Percentiles rank a stretch among this genome's conserved stretches.
Evolutionary conservation across 2,797 vertebrate species (phyloP).

Genomic region (Labroides dimidiatus): DNA sequence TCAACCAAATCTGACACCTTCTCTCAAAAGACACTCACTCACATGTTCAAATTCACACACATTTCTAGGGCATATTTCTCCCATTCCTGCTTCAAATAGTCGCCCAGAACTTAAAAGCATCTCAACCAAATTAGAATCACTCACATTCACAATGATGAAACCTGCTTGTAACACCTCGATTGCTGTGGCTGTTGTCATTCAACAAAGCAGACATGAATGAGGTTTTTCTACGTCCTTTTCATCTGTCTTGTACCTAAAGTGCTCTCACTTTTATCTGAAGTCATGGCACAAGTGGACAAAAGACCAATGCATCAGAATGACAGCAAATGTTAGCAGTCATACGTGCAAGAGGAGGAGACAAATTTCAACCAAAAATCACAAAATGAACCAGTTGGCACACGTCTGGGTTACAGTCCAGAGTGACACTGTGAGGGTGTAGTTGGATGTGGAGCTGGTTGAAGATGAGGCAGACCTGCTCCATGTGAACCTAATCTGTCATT

Average conservation of each 20-base stretch:
- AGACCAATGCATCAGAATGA: slow-evolving; percentile 20
- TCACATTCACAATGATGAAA: slow-evolving; percentile 68
- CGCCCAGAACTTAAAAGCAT: slow-evolving; percentile 32
- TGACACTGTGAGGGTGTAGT: slow-evolving; percentile 27
- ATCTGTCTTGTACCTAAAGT: slow-evolving; percentile 39
- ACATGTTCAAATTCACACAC: slow-evolving; percentile 4
- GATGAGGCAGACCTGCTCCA: slow-evolving; percentile 21
- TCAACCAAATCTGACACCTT: slow-evolving; percentile 34
- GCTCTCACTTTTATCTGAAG: slow-evolving; percentile 44
- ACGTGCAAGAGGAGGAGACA: slow-evolving; percentile 9
- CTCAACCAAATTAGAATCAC: slow-evolving; percentile 50
- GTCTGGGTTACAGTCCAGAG: slow-evolving; percentile 13
- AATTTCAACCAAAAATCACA: slow-evolving; percentile 17
- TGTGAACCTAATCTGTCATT: slow-evolving; percentile 69
- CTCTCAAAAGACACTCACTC: background rate
- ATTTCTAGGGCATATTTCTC: slow-evolving; percentile 9
- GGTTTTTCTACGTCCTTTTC: slow-evolving; percentile 54
- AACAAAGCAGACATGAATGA: slow-evolving; percentile 54
- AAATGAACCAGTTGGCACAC: slow-evolving; percentile 21
- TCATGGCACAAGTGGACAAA: slow-evolving; percentile 19
- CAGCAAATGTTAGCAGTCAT: background rate
- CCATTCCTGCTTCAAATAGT: slow-evolving; percentile 42
- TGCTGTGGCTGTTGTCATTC: slow-evolving; percentile 45
- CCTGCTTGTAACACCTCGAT: slow-evolving; percentile 49
- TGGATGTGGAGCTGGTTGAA: slow-evolving; percentile 28